Base-by-base conservation (phyloP, 2,888 invertebrate genomes). In the Drosophila parthenogenetica region DNA sequence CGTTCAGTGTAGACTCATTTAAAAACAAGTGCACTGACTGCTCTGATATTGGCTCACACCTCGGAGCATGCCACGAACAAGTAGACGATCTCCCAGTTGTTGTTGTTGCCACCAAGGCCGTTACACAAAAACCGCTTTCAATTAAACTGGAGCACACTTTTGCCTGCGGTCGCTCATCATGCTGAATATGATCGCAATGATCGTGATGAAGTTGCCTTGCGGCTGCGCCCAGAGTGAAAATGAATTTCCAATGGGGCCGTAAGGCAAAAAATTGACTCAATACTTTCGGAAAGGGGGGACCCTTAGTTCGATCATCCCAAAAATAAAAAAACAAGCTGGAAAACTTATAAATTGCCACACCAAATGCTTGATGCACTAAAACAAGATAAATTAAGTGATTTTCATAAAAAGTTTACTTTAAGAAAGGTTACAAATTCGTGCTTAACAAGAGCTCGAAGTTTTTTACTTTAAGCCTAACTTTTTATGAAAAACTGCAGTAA, bases 131-230 rank as follows among this genome's bases (percentile, higher is more conserved):
- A 86, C 87, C 87, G 85, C 90, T 90, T 90, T 90, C 90, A 83
- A 84, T 89, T 89, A 90, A 90, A 90, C 81, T 90, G 89, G 90
- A 85, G 90, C 90, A 90, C 90, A 87, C 90, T 90, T 90, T 86
- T 90, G 90, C 84, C 78, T 84, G 89, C 86, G 89, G 82, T 88
- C 73, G 66, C 50, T 60, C 81, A 70, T 66, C 67, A 73, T 54
- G 65, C 70, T 66, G 55, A 48, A 49, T 19, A 66, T 62, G 59
- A 59, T 63, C 14, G 25, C 10, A 19, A 46, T 40, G 39, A 10
- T 46, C 17, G 65, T 69, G 50, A 65, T 69, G 50, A 66, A 48
- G 63, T 71, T 76, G 66, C 70, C 77, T 70, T 75, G 74, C 73
- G 79, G 79, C 72, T 72, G 89, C 80, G 85, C 71, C 87, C 63